phyloP scores from a whole-genome alignment of 2,797 vertebrate species.

The Hippopotamyrus pictus region DNA sequence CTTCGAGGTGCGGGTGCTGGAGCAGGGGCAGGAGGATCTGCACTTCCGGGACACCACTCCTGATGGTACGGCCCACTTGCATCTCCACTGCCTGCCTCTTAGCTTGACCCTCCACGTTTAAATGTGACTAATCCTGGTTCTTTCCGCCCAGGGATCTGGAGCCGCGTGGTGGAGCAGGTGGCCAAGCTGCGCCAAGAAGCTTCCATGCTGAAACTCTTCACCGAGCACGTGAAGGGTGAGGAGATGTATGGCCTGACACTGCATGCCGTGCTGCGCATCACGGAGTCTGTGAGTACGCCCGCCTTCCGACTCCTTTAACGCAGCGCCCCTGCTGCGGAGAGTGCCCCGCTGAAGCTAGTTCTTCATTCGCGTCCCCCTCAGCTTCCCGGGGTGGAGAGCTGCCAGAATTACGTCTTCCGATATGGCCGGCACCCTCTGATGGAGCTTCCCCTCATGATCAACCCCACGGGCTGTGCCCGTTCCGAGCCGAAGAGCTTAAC shows the following conservation, averaged over 20 bases:
- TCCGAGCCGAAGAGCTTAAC: constrained; percentile 92
- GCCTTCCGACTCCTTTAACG: not conserved
- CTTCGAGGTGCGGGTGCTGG: constrained; percentile 88
- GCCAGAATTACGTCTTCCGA: constrained; percentile 93
- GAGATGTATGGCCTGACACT: constrained; percentile 95
- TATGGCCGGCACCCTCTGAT: constrained; percentile 95
- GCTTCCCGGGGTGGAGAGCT: constrained; percentile 94
- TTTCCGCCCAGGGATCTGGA: constrained; percentile 77
- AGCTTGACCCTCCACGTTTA: not conserved
- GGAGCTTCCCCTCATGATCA: constrained; percentile 98
- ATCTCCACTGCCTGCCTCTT: not conserved
- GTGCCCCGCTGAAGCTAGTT: not conserved
- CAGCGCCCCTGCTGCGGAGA: not conserved
- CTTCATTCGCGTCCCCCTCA: constrained; percentile 35
- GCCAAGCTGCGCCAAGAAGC: constrained; percentile 87
- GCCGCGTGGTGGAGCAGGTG: constrained; percentile 80
- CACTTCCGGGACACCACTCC: constrained; percentile 78
- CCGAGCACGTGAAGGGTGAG: constrained; percentile 92
- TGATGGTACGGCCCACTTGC: constrained; percentile 67
- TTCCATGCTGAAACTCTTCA: constrained; percentile 92
- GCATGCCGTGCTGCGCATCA: constrained; percentile 92
- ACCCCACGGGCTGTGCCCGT: constrained; percentile 89
- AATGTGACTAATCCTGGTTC: not conserved
- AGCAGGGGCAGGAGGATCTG: constrained; percentile 89
- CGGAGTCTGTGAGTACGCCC: constrained; percentile 80